phyloP scores from a whole-genome alignment of 2,113 vertebrate genomes.

The Amblyornis subalaris region DNA sequence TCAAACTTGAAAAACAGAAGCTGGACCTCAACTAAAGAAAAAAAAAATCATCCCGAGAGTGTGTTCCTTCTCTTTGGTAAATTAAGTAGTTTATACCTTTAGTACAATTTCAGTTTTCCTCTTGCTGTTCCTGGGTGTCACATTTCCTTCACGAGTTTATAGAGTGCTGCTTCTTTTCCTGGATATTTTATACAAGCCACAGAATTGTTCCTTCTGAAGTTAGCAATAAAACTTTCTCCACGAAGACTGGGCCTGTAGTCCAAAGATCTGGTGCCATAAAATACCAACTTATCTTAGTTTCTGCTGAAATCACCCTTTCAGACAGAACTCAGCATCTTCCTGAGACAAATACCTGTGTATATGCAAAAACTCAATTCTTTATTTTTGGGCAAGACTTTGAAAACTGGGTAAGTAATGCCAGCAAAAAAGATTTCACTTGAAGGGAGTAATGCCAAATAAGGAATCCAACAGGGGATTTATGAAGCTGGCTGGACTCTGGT shows the following conservation, averaged over 20 bases:
- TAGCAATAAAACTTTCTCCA: neutral
- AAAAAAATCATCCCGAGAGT: neutral
- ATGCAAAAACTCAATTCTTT: neutral
- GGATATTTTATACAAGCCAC: neutral
- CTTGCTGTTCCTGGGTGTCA: neutral
- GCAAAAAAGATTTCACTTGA: neutral
- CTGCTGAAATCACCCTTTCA: neutral
- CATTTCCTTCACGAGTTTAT: constrained; percentile 4
- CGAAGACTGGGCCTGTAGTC: neutral
- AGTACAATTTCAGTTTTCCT: neutral
- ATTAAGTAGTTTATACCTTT: neutral
- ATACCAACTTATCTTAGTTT: neutral
- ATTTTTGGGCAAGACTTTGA: neutral
- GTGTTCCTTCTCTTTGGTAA: neutral
- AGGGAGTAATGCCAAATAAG: neutral
- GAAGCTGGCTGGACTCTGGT: neutral
- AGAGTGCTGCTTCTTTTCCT: neutral
- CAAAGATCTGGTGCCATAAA: neutral
- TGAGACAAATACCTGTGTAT: neutral
- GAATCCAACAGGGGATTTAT: neutral
- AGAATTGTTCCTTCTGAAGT: neutral
- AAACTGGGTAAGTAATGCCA: neutral
- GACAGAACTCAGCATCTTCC: neutral
- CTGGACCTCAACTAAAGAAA: neutral
- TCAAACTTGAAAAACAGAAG: constrained; percentile 32